Evolutionary conservation across 2,888 invertebrate species (phyloP), one percentile per base, ranked within the genome.

Genomic region (Eupithecia tripunctaria): DNA sequence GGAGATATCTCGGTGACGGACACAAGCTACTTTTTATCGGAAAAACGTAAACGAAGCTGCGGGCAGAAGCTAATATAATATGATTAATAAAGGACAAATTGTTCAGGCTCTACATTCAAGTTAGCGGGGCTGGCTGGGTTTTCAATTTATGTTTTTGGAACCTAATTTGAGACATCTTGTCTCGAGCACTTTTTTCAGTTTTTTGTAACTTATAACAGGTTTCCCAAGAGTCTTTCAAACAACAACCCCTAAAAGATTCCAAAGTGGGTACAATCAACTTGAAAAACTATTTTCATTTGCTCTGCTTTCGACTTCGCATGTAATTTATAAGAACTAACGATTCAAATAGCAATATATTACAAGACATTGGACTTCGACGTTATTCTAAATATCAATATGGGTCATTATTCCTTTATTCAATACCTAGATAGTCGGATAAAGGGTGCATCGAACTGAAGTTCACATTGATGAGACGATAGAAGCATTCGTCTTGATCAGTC

Each of bases 381-480:
- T 38, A 64, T 64, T 41, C 38, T 41, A 14, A 15, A 38, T 64
- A 64, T 64, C 21, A 41, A 64, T 64, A 38, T 21, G 14, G 62
- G 38, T 36, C 18, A n/a, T 15, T 59, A 29, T 51, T 21, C 21
- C 5, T 25, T 12, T 14, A 12, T 25, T 51, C 6, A n/a, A 51
- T 12, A 21, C 56, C 56, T 14, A 56, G 56, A 25, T 14, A 1
- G 21, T 5, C 14, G 21, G 64, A 32, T 10, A 25, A 25, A 38
- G 38, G 64, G 64, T 64, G 64, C 64, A 64, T 38, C 38, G 64
- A 64, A 64, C 64, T 38, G n/a, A 36, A 63, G 60, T 18, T 29
- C 63, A 38, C 36, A 15, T 21, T 41, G 41, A 64, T 64, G 64
- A 63, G 21, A 38, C 21, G 8, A 38, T 21, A 14, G 64, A 64